Conservation (phyloP, 2,113 vertebrate species). For the Sceloporus undulatus region DNA sequence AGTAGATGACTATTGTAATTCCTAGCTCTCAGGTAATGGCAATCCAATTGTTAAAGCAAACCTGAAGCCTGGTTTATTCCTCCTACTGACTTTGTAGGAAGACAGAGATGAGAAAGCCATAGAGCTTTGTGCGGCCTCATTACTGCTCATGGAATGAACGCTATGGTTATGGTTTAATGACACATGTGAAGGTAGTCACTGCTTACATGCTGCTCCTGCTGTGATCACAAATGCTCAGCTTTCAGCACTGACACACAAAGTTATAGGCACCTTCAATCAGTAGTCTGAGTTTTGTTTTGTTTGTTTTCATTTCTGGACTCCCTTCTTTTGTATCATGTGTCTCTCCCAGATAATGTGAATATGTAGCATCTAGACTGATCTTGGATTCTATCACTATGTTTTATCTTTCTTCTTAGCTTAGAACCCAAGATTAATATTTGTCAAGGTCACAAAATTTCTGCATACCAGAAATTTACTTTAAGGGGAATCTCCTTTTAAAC, state of each 20-base stretch:
- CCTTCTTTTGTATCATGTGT: not conserved
- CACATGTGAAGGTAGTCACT: not conserved
- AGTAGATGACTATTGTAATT: not conserved
- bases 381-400: not conserved
- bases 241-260: not conserved
- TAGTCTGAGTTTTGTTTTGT: not conserved
- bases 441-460: slow-evolving; percentile 24
- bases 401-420: slow-evolving; percentile 31
- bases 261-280: not conserved
- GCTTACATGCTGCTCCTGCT: not conserved
- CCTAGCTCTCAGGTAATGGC: not conserved
- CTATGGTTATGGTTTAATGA: not conserved
- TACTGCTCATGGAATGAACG: not conserved
- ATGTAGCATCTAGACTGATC: not conserved
- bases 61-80: not conserved
- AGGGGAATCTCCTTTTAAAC: slow-evolving; percentile 53
- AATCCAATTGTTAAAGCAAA: not conserved
- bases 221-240: not conserved
- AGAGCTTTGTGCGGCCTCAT: not conserved
- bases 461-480: slow-evolving; percentile 40
- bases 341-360: not conserved
- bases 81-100: not conserved
- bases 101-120: not conserved
- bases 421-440: slow-evolving; percentile 28
- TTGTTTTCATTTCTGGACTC: not conserved